Percentiles rank a stretch among this genome's conserved stretches.
phyloP scores from a whole-genome alignment of 1,140 invertebrate species.

The Orius laevigatus region DNA sequence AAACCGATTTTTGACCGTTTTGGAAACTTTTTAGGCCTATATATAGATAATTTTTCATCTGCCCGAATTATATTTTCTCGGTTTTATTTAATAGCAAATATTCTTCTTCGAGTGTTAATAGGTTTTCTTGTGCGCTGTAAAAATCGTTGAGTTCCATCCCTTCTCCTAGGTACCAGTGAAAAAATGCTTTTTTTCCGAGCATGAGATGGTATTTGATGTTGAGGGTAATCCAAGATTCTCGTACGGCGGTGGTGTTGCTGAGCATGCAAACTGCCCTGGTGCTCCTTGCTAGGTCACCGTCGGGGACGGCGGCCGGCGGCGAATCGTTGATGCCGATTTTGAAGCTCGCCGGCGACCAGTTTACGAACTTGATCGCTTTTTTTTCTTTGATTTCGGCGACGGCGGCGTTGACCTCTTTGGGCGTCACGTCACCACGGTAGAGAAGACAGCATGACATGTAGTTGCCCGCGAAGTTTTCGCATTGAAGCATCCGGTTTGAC shows the following conservation, averaged over 20 bases:
- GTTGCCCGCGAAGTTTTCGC: conserved; percentile 29
- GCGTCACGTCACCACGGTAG: conserved; percentile 46
- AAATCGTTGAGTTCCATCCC: conserved; percentile 46
- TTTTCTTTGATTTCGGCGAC: conserved; percentile 43
- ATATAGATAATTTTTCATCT: too few species aligned
- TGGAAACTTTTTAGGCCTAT: too few species aligned
- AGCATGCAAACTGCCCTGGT: conserved; percentile 69
- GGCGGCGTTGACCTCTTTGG: conserved; percentile 53
- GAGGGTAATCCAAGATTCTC: conserved; percentile 60
- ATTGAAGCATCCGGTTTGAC: conserved; percentile 39
- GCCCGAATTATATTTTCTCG: conserved; percentile 26
- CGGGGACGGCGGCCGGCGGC: conserved; percentile 60
- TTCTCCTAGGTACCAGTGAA: conserved; percentile 27
- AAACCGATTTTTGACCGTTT: too few species aligned
- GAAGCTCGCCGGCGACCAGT: conserved; percentile 43
- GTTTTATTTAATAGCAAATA: conserved; percentile 41
- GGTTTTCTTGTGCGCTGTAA: conserved; percentile 37
- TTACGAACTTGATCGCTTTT: conserved; percentile 38
- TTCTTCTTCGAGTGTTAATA: conserved; percentile 41
- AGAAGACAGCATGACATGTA: conserved; percentile 55
- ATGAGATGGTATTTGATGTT: conserved; percentile 43
- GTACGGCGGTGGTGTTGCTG: conserved; percentile 65
- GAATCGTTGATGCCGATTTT: conserved; percentile 61
- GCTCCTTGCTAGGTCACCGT: conserved; percentile 61
- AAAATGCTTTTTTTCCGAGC: conserved; percentile 33